Percentiles rank a stretch among this genome's conserved stretches.
phyloP scores from a whole-genome alignment of 1,140 invertebrate genomes.

The Caerostris darwini region DNA sequence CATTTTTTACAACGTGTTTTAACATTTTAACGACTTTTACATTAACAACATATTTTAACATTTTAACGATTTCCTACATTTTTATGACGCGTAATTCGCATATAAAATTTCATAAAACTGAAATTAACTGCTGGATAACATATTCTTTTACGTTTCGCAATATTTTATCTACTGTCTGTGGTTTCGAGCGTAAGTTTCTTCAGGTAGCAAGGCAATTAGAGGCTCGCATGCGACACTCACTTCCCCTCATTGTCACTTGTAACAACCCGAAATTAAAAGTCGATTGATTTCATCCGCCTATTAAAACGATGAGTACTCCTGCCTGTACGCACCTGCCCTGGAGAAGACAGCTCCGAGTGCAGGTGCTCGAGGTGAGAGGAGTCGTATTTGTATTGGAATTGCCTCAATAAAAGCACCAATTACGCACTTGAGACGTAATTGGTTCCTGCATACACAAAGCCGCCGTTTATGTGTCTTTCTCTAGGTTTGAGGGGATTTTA shows the following conservation, averaged over 20 bases:
- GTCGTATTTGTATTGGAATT: conserved; percentile 10
- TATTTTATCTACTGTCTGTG: too few relatives aligned
- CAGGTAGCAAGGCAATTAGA: too few relatives aligned
- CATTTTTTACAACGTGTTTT: too few relatives aligned
- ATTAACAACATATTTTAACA: too few relatives aligned
- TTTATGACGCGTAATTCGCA: too few relatives aligned
- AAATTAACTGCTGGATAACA: too few relatives aligned
- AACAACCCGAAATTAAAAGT: conserved; percentile 1
- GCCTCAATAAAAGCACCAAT: neutral
- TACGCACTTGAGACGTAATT: neutral
- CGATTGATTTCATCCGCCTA: conserved; percentile 35
- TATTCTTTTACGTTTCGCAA: too few relatives aligned
- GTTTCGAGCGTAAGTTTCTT: too few relatives aligned
- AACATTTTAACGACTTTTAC: too few relatives aligned
- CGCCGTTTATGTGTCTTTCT: neutral
- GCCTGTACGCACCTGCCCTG: neutral
- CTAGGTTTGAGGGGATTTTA: neutral
- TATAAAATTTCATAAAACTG: too few relatives aligned
- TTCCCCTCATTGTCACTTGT: neutral
- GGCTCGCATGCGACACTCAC: neutral
- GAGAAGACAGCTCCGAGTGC: neutral
- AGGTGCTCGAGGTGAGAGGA: neutral
- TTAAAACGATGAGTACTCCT: neutral
- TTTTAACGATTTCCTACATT: too few relatives aligned
- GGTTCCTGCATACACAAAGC: neutral